Percentiles rank a stretch among this genome's conserved stretches.
phyloP scores from a whole-genome alignment of 2,797 vertebrate genomes.

The Clarias fuscus region DNA sequence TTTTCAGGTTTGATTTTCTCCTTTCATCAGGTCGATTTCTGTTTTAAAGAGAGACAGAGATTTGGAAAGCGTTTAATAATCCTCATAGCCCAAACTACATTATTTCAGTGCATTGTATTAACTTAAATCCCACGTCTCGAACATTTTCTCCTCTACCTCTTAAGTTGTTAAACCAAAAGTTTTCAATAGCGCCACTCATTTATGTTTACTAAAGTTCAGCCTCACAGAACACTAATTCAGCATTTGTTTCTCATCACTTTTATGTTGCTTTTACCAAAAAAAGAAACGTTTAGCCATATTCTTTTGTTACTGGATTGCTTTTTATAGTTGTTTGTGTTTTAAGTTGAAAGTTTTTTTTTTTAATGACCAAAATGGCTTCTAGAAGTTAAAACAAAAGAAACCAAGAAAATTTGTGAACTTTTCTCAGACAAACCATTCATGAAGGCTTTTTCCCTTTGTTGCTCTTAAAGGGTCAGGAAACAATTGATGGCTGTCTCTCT shows the following conservation, averaged over 20 bases:
- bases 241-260: background rate
- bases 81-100: background rate
- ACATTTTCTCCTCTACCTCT: constrained; percentile 46
- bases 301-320: constrained; percentile 13
- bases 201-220: constrained; percentile 20
- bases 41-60: background rate
- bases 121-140: background rate
- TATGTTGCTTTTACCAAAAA: constrained; percentile 30
- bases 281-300: constrained; percentile 11
- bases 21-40: background rate
- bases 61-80: constrained; percentile 29
- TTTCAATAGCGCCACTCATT: background rate
- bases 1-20: background rate
- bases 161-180: constrained; percentile 43
- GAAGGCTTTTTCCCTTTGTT: background rate
- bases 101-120: constrained; percentile 4
- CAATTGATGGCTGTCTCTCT: background rate
- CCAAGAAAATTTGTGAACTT: background rate
- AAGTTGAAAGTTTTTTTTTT: constrained; percentile 2
- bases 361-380: constrained; percentile 17
- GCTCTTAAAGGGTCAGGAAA: background rate
- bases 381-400: background rate
- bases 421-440: background rate
- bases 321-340: background rate
- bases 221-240: constrained; percentile 9